Base-by-base conservation (phyloP, 2,797 vertebrate genomes). In the Acipenser ruthenus region DNA sequence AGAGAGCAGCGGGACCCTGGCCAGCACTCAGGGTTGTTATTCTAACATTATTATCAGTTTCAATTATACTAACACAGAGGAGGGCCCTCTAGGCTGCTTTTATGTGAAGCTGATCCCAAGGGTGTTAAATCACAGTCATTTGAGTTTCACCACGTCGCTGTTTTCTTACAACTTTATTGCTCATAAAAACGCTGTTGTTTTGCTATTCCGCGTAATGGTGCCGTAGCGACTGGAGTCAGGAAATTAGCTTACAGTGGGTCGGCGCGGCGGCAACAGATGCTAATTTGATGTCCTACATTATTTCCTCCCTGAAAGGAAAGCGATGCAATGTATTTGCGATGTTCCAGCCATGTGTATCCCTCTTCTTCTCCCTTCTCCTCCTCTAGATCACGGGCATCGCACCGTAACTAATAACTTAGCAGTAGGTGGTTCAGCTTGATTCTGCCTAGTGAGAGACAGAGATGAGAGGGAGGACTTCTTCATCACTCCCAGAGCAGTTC, bases 101-200 rank as follows among this genome's bases (percentile, higher is more conserved):
- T 73, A 76, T 80, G 80, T 78, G 69, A 75, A 82, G 80, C 83
- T 82, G 84, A 85, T 87, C 87, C 82, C 83, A 68, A 73, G 81
- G 83, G 83, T 86, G 88, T 87, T 87, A 89, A 86, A 88, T 86
- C 83, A 84, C 77, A 79, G 69, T n/a, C 64, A 61, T 62, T 12
- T 77, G 71, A 76, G 75, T 78, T 76, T 80, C 63, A 81, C 77
- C 80, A 85, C 87, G 86, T 79, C 78, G 73, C 75, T 78, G 76
- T 80, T 83, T 80, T 79, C 79, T 79, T 82, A 83, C 80, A 77
- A 83, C 71, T 71, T 78, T 74, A 76, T 67, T 74, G 83, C 79
- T 80, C 80, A 88, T 89, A 88, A 89, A 37, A 88, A 83, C 80
- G 83, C 88, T 86, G 88, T 89, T 89, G 87, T 89, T 88, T 91